Evolutionary conservation across 2,113 vertebrate genomes (phyloP), one percentile per base, ranked within the genome.

Genomic region (Coptodon bakossiorum): DNA sequence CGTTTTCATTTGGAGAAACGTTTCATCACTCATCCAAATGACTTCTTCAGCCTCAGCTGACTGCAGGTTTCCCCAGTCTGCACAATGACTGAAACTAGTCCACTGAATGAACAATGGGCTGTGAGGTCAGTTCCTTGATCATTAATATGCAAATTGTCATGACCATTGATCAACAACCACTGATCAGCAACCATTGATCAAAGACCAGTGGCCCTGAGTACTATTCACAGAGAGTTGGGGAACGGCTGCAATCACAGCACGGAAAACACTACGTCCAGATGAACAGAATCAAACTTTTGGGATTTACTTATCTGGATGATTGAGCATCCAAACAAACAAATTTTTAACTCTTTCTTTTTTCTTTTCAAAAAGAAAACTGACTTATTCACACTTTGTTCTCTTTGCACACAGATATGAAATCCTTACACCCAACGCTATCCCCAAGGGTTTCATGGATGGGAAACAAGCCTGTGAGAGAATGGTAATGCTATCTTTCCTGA

Each of bases 371-470:
- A 31, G 2, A 24, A 66, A 27, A 68, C 5, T 36, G 5, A n/a
- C 9, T 83, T 57, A 61, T 38, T 84, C 61, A 48, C 16, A 29
- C 10, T 63, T 76, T 88, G 61, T 14, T 83, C 85, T 29, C 9
- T 82, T 84, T 89, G 34, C 89, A 91, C 13, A 9, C 89, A 99
- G 99, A 94, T 99, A 99, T 10, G 98, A 99, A 92, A 99, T 99
- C 94, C 97, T 99, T 31, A 99, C 99, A 71, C 99, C 99, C 45
- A 99, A 99, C 53, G 98, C 99, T 14, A 99, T 99, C 85, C 98
- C 99, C 16, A 99, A 99, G 68, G 98, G 98, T 6, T 99, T 99
- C 93, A 99, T 99, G 99, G 99, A 99, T 85, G 99, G 99, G 9
- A 99, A 99, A 81, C 98, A 99, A 89, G 99, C 99, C 80, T 99